These are phyloP conservation scores for Andrena cerasifolii DNA, from an alignment of 1,140 invertebrate genomes.

Conservation along the genomic window DNA sequence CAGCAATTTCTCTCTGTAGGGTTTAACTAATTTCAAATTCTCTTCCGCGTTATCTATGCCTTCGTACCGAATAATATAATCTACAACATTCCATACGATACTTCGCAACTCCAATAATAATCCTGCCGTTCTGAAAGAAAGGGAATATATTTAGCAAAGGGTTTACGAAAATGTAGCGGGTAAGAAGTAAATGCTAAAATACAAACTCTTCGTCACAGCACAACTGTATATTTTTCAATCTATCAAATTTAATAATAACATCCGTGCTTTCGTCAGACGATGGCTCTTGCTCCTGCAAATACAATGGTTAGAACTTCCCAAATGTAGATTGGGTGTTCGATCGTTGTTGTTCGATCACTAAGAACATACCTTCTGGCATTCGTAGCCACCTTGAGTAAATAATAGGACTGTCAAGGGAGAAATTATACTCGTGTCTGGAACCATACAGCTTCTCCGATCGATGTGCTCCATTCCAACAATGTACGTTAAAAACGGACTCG, in stretches of 20 bases:
- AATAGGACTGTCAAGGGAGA: constrained; percentile 82
- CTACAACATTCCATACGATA: constrained; percentile 81
- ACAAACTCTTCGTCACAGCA: constrained; percentile 78
- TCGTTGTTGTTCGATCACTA: neutral
- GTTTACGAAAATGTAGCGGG: neutral
- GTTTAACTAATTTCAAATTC: neutral
- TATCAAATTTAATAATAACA: constrained; percentile 69
- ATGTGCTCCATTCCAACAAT: constrained; percentile 80
- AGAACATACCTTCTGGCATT: constrained; percentile 67
- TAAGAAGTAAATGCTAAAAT: constrained; percentile 37
- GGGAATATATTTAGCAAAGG: constrained; percentile 43
- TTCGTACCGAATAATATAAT: constrained; percentile 82
- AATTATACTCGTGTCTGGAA: constrained; percentile 82
- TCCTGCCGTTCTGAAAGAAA: constrained; percentile 77
- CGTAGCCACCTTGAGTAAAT: constrained; percentile 75
- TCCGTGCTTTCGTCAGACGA: neutral
- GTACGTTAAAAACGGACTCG: constrained; percentile 78
- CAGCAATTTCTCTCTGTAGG: constrained; percentile 23
- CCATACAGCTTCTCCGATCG: constrained; percentile 77
- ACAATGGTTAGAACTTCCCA: too few relatives aligned
- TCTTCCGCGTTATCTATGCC: neutral
- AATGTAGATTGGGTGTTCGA: too few relatives aligned
- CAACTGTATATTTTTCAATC: constrained; percentile 74
- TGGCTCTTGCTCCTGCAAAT: constrained; percentile 9
- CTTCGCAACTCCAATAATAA: constrained; percentile 80